These are phyloP conservation scores for Salticus scenicus DNA, from an alignment of 2,888 invertebrate genomes.

Conservation along the genomic window DNA sequence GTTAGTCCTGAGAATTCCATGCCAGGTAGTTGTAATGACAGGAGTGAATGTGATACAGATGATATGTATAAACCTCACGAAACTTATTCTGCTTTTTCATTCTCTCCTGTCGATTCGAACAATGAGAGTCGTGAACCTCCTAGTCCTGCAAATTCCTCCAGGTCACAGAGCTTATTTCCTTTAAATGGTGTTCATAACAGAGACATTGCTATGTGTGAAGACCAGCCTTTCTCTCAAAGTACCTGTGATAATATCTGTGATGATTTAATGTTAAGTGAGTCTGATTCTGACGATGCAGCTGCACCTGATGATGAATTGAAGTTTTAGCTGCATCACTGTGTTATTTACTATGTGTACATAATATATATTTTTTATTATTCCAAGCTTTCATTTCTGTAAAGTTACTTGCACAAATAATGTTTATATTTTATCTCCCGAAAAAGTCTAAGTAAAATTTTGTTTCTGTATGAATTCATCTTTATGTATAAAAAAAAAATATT, in stretches of 20 bases:
- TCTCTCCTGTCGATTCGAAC: slow-evolving; percentile 13
- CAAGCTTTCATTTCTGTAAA: no score
- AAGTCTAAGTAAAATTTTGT: no score
- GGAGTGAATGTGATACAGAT: slow-evolving; percentile 19
- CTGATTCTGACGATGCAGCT: slow-evolving; percentile 33
- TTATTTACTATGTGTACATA: no score
- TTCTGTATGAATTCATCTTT: no score
- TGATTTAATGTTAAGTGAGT: slow-evolving; percentile 62
- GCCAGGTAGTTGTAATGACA: neutral
- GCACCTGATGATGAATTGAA: slow-evolving; percentile 22
- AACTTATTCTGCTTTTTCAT: slow-evolving; percentile 19
- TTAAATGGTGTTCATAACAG: slow-evolving; percentile 32
- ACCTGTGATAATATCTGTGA: slow-evolving; percentile 67
- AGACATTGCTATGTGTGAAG: neutral
- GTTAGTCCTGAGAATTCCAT: neutral
- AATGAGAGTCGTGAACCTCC: slow-evolving; percentile 3
- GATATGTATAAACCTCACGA: slow-evolving; percentile 10
- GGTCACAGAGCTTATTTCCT: slow-evolving; percentile 45
- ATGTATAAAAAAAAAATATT: no score
- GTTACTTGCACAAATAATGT: no score
- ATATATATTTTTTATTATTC: no score
- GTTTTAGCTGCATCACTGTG: neutral
- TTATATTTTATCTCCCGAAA: no score
- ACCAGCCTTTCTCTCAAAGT: slow-evolving; percentile 23
- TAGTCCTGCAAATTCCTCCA: slow-evolving; percentile 46